These are phyloP conservation scores for Platichthys flesus DNA, from an alignment of 2,113 vertebrate genomes.

Conservation along the genomic window DNA sequence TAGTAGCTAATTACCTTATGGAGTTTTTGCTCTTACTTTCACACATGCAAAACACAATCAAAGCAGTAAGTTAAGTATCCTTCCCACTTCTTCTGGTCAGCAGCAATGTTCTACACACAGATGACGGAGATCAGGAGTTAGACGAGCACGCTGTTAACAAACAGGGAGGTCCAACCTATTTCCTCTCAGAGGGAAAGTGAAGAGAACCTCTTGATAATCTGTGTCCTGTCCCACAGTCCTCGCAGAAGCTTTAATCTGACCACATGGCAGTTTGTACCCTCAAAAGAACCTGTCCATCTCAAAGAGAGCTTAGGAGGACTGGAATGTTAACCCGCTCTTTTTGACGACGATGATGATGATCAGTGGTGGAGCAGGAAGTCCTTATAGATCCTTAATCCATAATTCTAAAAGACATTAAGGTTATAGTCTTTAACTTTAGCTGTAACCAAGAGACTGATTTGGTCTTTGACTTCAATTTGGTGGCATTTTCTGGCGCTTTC, in stretches of 20 bases:
- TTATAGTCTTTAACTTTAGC: too few relatives aligned
- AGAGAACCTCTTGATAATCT: conserved; percentile 8
- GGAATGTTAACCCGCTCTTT: conserved; percentile 62
- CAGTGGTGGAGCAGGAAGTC: not conserved
- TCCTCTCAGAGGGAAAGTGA: conserved; percentile 4
- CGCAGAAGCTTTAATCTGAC: conserved; percentile 60
- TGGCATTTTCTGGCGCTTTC: too few relatives aligned
- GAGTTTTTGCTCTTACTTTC: too few relatives aligned
- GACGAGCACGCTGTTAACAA: not conserved
- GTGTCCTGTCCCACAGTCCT: conserved; percentile 51
- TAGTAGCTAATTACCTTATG: too few relatives aligned
- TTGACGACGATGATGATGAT: conserved; percentile 10
- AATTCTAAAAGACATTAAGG: not conserved
- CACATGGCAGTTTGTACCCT: conserved; percentile 41
- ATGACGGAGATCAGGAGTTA: too few relatives aligned
- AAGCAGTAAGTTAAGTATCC: too few relatives aligned
- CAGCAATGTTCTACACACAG: too few relatives aligned
- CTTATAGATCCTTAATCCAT: not conserved
- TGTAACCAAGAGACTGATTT: too few relatives aligned
- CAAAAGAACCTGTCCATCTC: conserved; percentile 28
- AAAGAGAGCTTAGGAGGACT: conserved; percentile 48
- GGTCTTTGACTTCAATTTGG: too few relatives aligned
- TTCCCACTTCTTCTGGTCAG: too few relatives aligned
- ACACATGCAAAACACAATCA: too few relatives aligned
- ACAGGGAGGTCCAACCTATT: not conserved